Conservation (phyloP, 1,140 invertebrate species). For the Cephus cinctus region DNA sequence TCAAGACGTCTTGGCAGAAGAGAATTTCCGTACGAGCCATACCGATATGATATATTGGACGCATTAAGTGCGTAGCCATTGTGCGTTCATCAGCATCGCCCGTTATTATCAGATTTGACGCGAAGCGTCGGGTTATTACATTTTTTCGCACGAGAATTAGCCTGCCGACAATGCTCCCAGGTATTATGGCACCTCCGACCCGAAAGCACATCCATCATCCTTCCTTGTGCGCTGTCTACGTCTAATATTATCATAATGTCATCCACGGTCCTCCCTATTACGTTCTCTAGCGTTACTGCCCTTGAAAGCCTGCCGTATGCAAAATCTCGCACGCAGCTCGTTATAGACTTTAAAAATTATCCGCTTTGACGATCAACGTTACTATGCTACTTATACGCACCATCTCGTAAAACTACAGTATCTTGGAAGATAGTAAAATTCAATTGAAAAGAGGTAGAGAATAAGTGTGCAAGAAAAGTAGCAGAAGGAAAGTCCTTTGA, state of each 20-base stretch:
- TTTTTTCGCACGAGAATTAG: constrained; percentile 25
- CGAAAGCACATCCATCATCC: constrained; percentile 33
- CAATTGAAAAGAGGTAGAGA: too few relatives aligned
- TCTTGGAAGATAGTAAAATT: too few relatives aligned
- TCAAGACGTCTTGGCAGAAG: constrained; percentile 22
- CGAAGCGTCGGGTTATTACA: constrained; percentile 19
- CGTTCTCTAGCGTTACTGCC: too few relatives aligned
- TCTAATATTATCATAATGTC: constrained; percentile 40
- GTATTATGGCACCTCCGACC: constrained; percentile 24
- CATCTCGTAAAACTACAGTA: too few relatives aligned
- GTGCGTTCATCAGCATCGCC: constrained; percentile 1
- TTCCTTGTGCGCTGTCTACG: constrained; percentile 7
- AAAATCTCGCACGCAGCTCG: too few relatives aligned
- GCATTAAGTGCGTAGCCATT: constrained; percentile 20
- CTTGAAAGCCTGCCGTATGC: too few relatives aligned
- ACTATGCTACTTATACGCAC: too few relatives aligned
- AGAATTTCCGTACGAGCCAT: constrained; percentile 11
- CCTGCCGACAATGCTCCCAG: constrained; percentile 24
- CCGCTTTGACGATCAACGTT: too few relatives aligned
- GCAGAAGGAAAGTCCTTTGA: too few relatives aligned
- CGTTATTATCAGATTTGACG: neutral
- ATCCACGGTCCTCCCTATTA: constrained; percentile 17
- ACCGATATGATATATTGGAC: constrained; percentile 33
- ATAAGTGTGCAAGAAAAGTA: too few relatives aligned
- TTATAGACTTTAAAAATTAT: too few relatives aligned